A percentile compares a stretch with the other conserved stretches of the same genome.
Evolutionary conservation across 2,113 vertebrate species (phyloP).

Genomic region (Brachyistius frenatus): DNA sequence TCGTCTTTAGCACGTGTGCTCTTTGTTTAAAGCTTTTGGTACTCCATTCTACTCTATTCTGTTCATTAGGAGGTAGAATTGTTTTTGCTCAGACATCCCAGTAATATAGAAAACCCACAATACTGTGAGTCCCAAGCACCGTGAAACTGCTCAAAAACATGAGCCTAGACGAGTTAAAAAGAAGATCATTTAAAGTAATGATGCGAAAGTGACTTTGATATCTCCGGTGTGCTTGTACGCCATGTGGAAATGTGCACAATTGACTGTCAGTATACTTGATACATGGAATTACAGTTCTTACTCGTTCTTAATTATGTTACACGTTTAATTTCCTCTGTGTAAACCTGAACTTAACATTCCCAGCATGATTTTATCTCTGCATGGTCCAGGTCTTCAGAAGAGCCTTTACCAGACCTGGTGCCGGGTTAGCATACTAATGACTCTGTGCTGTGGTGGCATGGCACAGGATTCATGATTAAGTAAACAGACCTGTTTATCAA

Average conservation of each 20-base stretch:
- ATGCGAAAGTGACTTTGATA: background rate
- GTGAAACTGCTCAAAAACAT: background rate
- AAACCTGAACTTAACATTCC: conserved; percentile 2
- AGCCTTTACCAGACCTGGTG: conserved; percentile 4
- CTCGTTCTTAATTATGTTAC: conserved; percentile 15
- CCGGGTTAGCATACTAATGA: conserved; percentile 2
- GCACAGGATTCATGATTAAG: background rate
- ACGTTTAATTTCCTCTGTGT: background rate
- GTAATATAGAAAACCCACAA: background rate
- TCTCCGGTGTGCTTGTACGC: background rate
- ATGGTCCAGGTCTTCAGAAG: background rate
- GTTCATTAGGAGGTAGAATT: no score
- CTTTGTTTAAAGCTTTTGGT: no score
- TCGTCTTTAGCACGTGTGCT: background rate
- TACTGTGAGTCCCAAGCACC: background rate
- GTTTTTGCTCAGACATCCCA: no score
- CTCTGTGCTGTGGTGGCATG: background rate
- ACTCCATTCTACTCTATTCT: no score
- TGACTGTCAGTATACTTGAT: background rate
- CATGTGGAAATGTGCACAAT: background rate
- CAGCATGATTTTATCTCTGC: background rate
- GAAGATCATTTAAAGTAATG: background rate
- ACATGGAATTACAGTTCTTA: background rate
- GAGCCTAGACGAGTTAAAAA: background rate
- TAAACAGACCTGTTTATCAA: conserved; percentile 17